Base-by-base conservation (phyloP, 64 coral and sea anemone species). In the Orbicella faveolata region DNA sequence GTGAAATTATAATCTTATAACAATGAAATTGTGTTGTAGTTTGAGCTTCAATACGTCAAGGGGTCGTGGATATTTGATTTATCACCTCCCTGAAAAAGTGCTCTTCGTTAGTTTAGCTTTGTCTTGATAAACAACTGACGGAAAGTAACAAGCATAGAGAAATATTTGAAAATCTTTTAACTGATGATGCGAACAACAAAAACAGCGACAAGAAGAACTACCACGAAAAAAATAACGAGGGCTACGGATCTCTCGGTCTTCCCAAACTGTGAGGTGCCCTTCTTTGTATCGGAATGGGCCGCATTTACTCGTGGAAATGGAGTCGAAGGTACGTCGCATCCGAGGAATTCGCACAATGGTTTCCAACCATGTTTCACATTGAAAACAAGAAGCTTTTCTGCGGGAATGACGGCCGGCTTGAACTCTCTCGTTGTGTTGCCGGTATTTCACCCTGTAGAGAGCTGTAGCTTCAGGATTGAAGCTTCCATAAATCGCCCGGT, bases 321-420 rank as follows among this genome's bases (percentile, higher is more conserved):
- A 75, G 73, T 75, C 9, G 73, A 75, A 34, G 73, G 73, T 34
- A 75, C 13, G 6, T 75, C 33, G 17, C 73, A 75, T 41, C 35
- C 35, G 6, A 75, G 55, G 55, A 59, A 59, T 59, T 59, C 55
- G 15, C 55, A 59, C 15, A 59, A 9, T 59, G 55, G 55, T 16
- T 59, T 59, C 55, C 55, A 59, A 12, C 55, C 55, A 15, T 59
- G 55, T 59, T 59, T 59, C 10, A 75, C 73, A 75, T 75, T 75
- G 30, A 75, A 75, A 75, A 75, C 73, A 75, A 75, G 73, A 75
- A 81, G 79, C 61, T 81, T 54, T 63, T 81, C 61, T 14, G 79
- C 79, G 0, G 51, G 79, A 63, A 81, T 81, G 14, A 59, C 61
- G 20, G 79, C 79, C 61, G 20, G 79, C 79, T 51, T 59, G 51